Base-by-base conservation (phyloP, 2,888 invertebrate genomes). In the Mongoloraphidia duomilia region DNA sequence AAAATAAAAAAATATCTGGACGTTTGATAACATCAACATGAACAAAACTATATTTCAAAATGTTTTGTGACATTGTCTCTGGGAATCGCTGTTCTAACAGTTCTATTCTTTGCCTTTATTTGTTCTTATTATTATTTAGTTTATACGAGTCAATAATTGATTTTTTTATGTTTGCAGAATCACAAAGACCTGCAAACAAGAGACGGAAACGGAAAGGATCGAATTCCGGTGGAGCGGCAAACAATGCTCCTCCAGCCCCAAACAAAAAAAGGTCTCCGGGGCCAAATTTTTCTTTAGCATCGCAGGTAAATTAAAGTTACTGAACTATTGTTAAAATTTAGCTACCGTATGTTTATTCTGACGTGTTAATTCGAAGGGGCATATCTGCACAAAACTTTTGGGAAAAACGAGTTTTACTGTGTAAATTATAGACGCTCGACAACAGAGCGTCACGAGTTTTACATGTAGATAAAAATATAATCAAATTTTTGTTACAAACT, bases 201-300 rank as follows among this genome's bases (percentile, higher is more conserved):
- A 77, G 96, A 59, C 84, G 95, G 75, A 96, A 96, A 80, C 81
- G 95, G 68, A 96, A 96, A 75, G 91, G 89, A 50, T 91, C 92
- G 60, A 79, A 83, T 56, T 87, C 89, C 9, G 88, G 89, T 38
- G 88, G 87, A 53, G 82, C 80, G 50, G 82, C 80, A 44, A 89
- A 85, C 71, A 83, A 78, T 53, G 84, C 87, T 53, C 86, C 89
- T 39, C 88, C 90, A 54, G 86, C 85, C 55, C 85, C 89, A 57
- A 90, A 89, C 72, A 93, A 95, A 78, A 94, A 95, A 65, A 76
- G 94, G 63, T 95, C 95, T 41, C 95, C 95, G 53, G 94, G 94
- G 65, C 94, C 93, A 63, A 93, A 90, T 74, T 95, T 95, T 74
- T 91, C 91, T 57, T 78, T 95, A 67, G 93, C 94, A 58, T 89